Conservation (phyloP, 2,888 invertebrate species). For the Electrophaes corylata region DNA sequence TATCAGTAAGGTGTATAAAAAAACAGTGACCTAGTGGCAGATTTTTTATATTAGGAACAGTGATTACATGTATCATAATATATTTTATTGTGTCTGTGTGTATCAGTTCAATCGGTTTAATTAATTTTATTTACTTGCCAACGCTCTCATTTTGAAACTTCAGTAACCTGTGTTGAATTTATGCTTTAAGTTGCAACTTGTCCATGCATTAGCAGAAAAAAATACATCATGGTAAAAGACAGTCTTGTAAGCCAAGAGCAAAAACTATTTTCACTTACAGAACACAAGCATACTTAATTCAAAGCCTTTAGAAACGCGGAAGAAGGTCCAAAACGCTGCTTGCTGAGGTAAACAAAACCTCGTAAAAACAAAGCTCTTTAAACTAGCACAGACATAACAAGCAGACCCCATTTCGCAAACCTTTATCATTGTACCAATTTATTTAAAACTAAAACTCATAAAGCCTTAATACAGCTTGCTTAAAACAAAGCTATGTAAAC, state of each 20-base stretch:
- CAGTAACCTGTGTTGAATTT: too few species aligned
- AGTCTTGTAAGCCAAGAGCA: constrained; percentile 1
- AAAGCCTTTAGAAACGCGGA: constrained; percentile 14
- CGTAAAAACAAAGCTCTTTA: constrained; percentile 26
- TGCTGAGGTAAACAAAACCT: constrained; percentile 20
- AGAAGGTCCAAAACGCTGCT: constrained; percentile 14
- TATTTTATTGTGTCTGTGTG: too few species aligned
- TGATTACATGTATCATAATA: too few species aligned
- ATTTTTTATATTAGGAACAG: too few species aligned
- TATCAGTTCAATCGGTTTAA: too few species aligned
- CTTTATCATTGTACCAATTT: constrained; percentile 36
- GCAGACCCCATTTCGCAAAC: constrained; percentile 26
- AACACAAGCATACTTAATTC: constrained; percentile 15
- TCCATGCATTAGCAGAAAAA: background rate
- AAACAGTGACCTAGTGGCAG: too few species aligned
- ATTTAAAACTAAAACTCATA: constrained; percentile 37
- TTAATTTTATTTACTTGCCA: too few species aligned
- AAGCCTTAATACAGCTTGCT: constrained; percentile 36
- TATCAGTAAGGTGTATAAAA: too few species aligned
- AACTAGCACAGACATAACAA: constrained; percentile 26
- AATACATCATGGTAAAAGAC: background rate
- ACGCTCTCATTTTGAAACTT: too few species aligned
- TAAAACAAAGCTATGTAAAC: constrained; percentile 51
- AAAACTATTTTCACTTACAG: constrained; percentile 10
- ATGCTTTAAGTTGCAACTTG: background rate